phyloP scores from a whole-genome alignment of 2,888 invertebrate species.

The Monoplex corrugatus region DNA sequence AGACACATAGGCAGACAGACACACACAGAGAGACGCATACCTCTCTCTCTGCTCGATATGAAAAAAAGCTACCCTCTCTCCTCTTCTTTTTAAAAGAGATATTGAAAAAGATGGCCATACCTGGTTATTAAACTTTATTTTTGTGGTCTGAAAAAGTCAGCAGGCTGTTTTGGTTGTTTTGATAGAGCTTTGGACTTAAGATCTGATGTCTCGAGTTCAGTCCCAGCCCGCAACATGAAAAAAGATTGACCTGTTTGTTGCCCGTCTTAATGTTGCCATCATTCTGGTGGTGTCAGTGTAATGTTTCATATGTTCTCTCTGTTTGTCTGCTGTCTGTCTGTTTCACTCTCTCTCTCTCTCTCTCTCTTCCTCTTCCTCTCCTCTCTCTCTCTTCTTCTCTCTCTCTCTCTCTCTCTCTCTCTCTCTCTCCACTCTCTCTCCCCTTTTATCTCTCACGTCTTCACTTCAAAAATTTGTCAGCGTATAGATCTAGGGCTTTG shows the following conservation, averaged over 20 bases:
- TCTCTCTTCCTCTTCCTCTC: neutral
- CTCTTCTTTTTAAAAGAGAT: neutral
- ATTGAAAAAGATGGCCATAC: neutral
- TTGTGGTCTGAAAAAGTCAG: no score
- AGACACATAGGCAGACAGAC: neutral
- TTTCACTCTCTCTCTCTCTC: neutral
- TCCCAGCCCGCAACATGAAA: neutral
- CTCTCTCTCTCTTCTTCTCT: neutral
- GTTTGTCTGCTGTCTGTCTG: no score
- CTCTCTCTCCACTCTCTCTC: neutral
- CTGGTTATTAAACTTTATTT: neutral
- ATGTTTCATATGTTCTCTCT: neutral
- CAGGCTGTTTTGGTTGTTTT: no score
- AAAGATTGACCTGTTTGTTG: neutral
- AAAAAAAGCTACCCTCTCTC: no score
- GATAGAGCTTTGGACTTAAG: no score
- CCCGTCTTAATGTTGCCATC: no score
- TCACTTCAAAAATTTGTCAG: no score
- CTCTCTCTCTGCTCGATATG: neutral
- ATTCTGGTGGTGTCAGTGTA: neutral
- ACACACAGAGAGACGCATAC: neutral
- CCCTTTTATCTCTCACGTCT: no score
- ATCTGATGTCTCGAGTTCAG: no score
- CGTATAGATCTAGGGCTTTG: no score
- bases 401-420: neutral